A percentile compares a stretch with the other conserved stretches of the same genome.
Conservation (phyloP, 92 coral and sea anemone genomes). For the Meandrina meandrites region DNA sequence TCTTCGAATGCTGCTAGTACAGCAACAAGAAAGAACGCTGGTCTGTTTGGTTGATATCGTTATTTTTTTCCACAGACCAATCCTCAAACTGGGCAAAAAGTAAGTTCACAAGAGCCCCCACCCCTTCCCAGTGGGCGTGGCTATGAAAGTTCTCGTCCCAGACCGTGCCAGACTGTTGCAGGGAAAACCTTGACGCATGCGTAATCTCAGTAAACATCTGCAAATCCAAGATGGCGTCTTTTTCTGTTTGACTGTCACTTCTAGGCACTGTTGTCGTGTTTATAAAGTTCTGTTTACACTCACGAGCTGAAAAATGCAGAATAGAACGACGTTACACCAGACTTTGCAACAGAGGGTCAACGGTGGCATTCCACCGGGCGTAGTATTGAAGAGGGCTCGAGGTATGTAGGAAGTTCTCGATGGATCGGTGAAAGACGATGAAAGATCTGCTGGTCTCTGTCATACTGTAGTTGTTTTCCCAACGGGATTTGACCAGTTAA, state of each 20-base stretch:
- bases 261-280: constrained; percentile 52
- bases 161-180: constrained; percentile 25
- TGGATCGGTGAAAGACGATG: neutral
- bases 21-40: too few species aligned
- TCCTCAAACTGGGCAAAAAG: too few species aligned
- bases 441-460: constrained; percentile 1
- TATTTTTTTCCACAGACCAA: too few species aligned
- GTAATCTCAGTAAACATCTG: neutral
- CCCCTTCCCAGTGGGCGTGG: too few species aligned
- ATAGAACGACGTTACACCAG: constrained; percentile 55
- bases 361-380: constrained; percentile 64
- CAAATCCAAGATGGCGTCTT: constrained; percentile 68
- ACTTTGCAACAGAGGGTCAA: constrained; percentile 77
- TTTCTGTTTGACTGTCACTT: neutral
- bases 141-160: too few species aligned
- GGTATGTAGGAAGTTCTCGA: constrained; percentile 43
- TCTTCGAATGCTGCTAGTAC: too few species aligned
- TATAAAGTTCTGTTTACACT: constrained; percentile 7
- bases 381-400: constrained; percentile 67
- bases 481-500: neutral
- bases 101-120: too few species aligned
- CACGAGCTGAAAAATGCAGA: constrained; percentile 44
- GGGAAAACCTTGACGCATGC: constrained; percentile 46
- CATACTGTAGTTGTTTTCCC: neutral
- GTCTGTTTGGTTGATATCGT: too few species aligned